Evolutionary conservation across 2,888 invertebrate species (phyloP), one percentile per base, ranked within the genome.

Genomic region (Macrophya annulata): DNA sequence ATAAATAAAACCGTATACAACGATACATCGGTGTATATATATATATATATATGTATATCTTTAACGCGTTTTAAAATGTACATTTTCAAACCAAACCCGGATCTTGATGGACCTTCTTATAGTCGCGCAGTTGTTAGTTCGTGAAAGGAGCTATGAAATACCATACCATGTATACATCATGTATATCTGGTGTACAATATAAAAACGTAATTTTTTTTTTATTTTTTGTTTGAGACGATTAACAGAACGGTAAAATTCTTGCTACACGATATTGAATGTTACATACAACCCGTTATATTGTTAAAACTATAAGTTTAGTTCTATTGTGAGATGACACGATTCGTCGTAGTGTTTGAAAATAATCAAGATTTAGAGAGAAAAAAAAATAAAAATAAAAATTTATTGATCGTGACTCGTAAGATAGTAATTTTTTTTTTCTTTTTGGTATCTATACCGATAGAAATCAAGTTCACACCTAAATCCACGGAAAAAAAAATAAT

Each of bases 391-490:
- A n/a, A 51, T 1, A 51, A 48, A 48, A 4, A 31, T 2, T 31
- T 31, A 71, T 40, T 71, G 17, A 37, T 71, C 71, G 71, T 37
- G 71, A 71, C 71, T 71, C 37, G 71, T 40, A n/a, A 17, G 17
- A 71, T n/a, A n/a, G 17, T 9, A 71, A 37, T 71, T 40, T 37
- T 15, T 71, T 40, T 17, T 17, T 31, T 10, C 8, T 10, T 31
- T 31, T 31, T 31, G 1, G 31, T 31, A 31, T 31, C 31, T 31
- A 31, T 31, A 31, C 31, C 31, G 31, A 31, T 31, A 1, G 5
- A 0, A 62, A 21, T 21, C 10, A 6, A 25, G n/a, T 62, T 48
- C 45, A 48, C 9, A 48, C n/a, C 65, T 2, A 25, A 25, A 31
- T n/a, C 17, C 31, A 68, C 68, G 37, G 31, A 68, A 5, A 68